These are phyloP conservation scores for Cephonodes hylas DNA, from an alignment of 2,888 invertebrate genomes.

Conservation along the genomic window DNA sequence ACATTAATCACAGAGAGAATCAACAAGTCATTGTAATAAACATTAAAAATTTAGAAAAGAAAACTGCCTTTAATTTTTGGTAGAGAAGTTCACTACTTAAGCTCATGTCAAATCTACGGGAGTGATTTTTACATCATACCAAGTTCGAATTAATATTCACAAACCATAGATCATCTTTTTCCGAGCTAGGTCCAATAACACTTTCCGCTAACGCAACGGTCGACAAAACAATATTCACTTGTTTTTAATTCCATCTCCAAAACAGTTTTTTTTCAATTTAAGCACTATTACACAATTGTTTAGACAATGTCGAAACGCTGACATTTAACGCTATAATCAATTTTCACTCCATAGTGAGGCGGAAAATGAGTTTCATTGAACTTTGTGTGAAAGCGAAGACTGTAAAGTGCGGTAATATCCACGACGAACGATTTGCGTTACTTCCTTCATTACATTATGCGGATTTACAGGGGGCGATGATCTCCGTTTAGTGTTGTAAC, in stretches of 20 bases:
- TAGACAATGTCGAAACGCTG: not conserved
- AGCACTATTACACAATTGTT: not conserved
- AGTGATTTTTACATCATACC: too few species aligned
- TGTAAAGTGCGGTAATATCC: slow-evolving; percentile 36
- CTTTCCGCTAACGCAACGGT: too few species aligned
- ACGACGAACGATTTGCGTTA: slow-evolving; percentile 23
- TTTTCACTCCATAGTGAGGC: slow-evolving; percentile 32
- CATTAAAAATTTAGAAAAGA: too few species aligned
- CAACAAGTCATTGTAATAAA: not conserved
- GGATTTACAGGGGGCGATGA: not conserved
- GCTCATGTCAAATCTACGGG: too few species aligned
- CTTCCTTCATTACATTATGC: slow-evolving; percentile 30
- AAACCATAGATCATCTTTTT: too few species aligned
- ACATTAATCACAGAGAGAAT: not conserved
- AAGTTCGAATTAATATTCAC: too few species aligned
- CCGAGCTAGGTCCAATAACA: too few species aligned
- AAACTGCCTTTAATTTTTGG: too few species aligned
- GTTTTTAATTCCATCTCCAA: too few species aligned
- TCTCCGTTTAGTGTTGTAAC: not conserved
- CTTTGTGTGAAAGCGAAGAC: slow-evolving; percentile 39
- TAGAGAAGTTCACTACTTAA: too few species aligned
- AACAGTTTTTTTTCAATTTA: too few species aligned
- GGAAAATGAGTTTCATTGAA: slow-evolving; percentile 62
- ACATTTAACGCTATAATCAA: slow-evolving; percentile 11
- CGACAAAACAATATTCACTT: too few species aligned